These are phyloP conservation scores for Mycalesis mineus DNA, from an alignment of 2,888 invertebrate species.

Conservation along the genomic window DNA sequence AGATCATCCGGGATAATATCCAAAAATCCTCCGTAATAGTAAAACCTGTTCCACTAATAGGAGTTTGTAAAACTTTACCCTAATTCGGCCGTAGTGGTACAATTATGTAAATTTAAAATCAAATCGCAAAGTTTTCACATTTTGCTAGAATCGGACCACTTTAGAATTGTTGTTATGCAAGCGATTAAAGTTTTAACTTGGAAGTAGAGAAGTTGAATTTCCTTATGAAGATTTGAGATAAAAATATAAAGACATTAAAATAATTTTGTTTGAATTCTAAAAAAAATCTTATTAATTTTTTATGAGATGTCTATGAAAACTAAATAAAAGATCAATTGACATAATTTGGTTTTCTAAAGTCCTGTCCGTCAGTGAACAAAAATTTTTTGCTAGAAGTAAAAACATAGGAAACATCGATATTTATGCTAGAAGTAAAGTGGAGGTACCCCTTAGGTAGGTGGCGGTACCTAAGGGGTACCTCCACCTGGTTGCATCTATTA, in stretches of 20 bases:
- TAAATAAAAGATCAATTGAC: too few relatives aligned
- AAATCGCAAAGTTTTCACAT: slow-evolving; percentile 21
- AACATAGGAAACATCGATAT: too few relatives aligned
- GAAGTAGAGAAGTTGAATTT: slow-evolving; percentile 10
- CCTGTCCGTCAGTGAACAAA: too few relatives aligned
- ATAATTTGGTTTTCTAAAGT: too few relatives aligned
- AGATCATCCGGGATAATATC: neutral
- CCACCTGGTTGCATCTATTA: too few relatives aligned
- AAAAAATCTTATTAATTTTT: neutral
- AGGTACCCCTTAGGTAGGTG: too few relatives aligned
- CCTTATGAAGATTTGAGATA: neutral
- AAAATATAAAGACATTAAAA: neutral
- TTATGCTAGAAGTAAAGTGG: too few relatives aligned
- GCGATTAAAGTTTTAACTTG: slow-evolving; percentile 24
- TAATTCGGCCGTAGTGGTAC: slow-evolving; percentile 24
- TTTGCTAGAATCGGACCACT: slow-evolving; percentile 15
- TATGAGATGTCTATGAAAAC: too few relatives aligned
- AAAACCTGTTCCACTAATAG: neutral
- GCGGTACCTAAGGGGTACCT: too few relatives aligned
- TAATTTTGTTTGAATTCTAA: too few relatives aligned
- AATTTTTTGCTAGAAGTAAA: too few relatives aligned
- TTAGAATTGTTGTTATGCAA: slow-evolving; percentile 21
- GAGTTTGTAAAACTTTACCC: slow-evolving; percentile 14
- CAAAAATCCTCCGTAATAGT: neutral
- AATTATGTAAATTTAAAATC: slow-evolving; percentile 28